These are phyloP conservation scores for Troglohyphantes excavatus DNA, from an alignment of 2,888 invertebrate genomes.

Conservation along the genomic window DNA sequence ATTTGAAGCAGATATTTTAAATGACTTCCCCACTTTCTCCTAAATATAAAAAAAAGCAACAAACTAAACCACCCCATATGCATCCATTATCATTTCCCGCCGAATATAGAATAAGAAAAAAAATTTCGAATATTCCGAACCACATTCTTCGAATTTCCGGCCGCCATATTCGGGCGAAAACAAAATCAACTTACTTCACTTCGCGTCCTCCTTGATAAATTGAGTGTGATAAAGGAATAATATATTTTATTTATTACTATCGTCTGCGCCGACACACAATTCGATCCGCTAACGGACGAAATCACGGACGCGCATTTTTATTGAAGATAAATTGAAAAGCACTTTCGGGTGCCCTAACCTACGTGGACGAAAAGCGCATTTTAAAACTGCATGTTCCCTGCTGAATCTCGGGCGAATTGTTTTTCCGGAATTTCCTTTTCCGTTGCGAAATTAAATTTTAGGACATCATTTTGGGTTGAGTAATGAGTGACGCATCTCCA, in stretches of 20 bases:
- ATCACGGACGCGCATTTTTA: constrained; percentile 50
- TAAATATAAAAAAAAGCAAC: neutral
- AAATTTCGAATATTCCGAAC: constrained; percentile 23
- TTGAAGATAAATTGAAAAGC: constrained; percentile 66
- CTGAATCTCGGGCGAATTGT: neutral
- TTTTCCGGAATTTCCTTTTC: constrained; percentile 5
- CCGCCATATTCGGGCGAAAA: neutral
- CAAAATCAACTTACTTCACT: constrained; percentile 32
- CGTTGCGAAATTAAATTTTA: constrained; percentile 40
- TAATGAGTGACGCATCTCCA: constrained; percentile 7
- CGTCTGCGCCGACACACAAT: neutral
- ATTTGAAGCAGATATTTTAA: neutral
- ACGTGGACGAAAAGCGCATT: constrained; percentile 12
- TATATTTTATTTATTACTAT: constrained; percentile 9
- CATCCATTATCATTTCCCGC: neutral
- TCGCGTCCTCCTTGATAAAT: neutral
- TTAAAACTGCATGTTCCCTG: constrained; percentile 4
- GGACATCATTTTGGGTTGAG: constrained; percentile 14
- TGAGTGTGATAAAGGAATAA: constrained; percentile 24
- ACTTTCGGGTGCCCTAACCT: constrained; percentile 2
- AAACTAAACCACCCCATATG: neutral
- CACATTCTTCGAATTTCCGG: constrained; percentile 18
- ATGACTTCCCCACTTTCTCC: neutral
- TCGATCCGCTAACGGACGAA: neutral
- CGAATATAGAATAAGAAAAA: neutral